phyloP scores from a whole-genome alignment of 2,888 invertebrate genomes.

The Didymodactylos carnosus region DNA sequence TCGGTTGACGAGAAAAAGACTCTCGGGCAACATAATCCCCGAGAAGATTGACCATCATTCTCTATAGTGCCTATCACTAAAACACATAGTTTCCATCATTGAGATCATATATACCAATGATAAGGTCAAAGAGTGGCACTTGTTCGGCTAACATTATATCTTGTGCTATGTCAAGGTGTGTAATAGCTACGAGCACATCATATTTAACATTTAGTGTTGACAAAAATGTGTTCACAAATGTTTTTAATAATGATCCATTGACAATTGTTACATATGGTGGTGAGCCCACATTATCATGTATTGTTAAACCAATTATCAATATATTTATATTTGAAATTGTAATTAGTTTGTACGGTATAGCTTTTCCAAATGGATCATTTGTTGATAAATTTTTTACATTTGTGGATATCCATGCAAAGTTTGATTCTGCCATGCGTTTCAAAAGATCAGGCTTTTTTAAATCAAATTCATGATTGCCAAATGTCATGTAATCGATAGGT shows the following conservation, averaged over 20 bases:
- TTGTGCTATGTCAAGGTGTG: neutral
- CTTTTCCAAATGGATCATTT: neutral
- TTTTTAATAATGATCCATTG: neutral
- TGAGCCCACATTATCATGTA: neutral
- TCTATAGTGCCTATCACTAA: too few species aligned
- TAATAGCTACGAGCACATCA: neutral
- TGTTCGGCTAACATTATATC: neutral
- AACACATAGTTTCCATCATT: too few species aligned
- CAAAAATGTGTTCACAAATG: neutral
- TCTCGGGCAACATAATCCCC: too few species aligned
- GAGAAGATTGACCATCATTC: too few species aligned
- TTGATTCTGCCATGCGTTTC: neutral
- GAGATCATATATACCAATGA: too few species aligned
- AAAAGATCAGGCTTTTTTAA: neutral
- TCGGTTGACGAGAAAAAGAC: too few species aligned
- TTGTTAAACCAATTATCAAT: neutral
- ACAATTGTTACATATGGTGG: neutral
- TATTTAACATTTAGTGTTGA: neutral
- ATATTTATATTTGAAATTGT: neutral
- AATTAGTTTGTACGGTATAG: neutral
- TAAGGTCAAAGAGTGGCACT: neutral
- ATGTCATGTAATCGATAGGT: neutral
- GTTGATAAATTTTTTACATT: neutral
- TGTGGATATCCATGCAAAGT: neutral
- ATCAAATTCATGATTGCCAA: neutral